Conservation (phyloP, 2,797 vertebrate species). For the Naso thynnoides region DNA sequence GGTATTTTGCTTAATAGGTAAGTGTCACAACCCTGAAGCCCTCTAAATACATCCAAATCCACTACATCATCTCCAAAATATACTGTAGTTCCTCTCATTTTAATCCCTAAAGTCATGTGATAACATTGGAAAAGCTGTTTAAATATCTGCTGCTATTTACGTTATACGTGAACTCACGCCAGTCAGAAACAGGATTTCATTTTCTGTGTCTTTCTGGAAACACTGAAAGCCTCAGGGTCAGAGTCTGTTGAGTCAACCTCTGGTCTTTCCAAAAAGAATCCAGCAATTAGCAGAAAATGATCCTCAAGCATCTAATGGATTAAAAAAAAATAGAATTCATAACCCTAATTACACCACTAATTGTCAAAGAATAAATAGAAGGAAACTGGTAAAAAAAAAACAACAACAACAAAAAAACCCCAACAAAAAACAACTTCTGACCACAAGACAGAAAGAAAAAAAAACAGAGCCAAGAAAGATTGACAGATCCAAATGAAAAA, state of each 20-base stretch:
- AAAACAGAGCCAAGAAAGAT: slow-evolving; percentile 32
- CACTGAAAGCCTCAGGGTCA: slow-evolving; percentile 25
- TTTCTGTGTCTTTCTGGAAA: slow-evolving; percentile 27
- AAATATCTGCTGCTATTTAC: slow-evolving; percentile 35
- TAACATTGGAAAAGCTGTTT: slow-evolving; percentile 18
- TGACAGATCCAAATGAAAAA: slow-evolving; percentile 57
- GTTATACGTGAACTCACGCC: slow-evolving; percentile 21
- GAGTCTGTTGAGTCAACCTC: slow-evolving; percentile 29
- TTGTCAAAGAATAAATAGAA: slow-evolving; percentile 22
- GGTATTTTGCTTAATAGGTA: slow-evolving; percentile 17
- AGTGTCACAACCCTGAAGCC: slow-evolving; percentile 20
- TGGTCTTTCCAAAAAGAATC: slow-evolving; percentile 35
- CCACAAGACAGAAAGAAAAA: slow-evolving; percentile 13
- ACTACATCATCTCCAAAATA: slow-evolving; percentile 19
- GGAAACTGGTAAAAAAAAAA: slow-evolving; percentile 11
- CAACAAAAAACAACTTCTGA: too few species aligned
- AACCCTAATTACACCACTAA: slow-evolving; percentile 34
- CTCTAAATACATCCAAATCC: slow-evolving; percentile 19
- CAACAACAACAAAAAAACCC: too few species aligned
- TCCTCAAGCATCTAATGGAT: slow-evolving; percentile 37
- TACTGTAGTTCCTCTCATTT: slow-evolving; percentile 2
- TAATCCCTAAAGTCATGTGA: slow-evolving; percentile 25
- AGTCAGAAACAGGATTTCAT: slow-evolving; percentile 41
- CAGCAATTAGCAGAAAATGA: slow-evolving; percentile 30
- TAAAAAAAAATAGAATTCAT: slow-evolving; percentile 35